Conservation (phyloP, 1,140 invertebrate genomes). For the Lethrus apterus region DNA sequence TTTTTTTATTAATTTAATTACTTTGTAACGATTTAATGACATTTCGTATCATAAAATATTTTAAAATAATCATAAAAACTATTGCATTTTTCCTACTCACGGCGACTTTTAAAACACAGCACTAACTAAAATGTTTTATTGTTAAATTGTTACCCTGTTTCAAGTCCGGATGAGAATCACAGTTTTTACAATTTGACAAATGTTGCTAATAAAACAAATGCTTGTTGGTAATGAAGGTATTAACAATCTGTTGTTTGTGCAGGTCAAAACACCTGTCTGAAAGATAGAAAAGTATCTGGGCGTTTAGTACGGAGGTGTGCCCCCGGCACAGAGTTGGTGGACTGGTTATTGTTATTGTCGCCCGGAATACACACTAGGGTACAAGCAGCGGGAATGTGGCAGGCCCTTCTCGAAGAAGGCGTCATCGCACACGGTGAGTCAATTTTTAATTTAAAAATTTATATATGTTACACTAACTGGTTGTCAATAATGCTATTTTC, state of each 20-base stretch:
- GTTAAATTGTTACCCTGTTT: too few relatives aligned
- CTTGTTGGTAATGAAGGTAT: too few relatives aligned
- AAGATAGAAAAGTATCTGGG: constrained; percentile 51
- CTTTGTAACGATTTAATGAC: too few relatives aligned
- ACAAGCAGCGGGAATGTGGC: constrained; percentile 77
- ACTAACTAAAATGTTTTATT: too few relatives aligned
- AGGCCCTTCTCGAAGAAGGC: constrained; percentile 75
- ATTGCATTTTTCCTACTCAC: too few relatives aligned
- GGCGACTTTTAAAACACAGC: too few relatives aligned
- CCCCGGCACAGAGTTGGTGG: constrained; percentile 64
- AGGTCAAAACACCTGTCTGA: constrained; percentile 46
- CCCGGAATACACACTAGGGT: constrained; percentile 53
- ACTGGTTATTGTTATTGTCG: constrained; percentile 61
- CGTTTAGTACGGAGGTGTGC: constrained; percentile 52
- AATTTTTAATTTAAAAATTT: background rate
- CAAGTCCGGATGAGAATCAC: too few relatives aligned
- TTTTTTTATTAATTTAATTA: too few relatives aligned
- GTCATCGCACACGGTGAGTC: constrained; percentile 67
- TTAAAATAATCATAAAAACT: too few relatives aligned
- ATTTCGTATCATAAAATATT: too few relatives aligned
- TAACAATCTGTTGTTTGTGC: constrained; percentile 39
- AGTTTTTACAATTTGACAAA: too few relatives aligned
- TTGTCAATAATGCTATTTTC: background rate
- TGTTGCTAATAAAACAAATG: too few relatives aligned
- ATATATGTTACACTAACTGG: background rate